These are phyloP conservation scores for Ecliptopera silaceata DNA, from an alignment of 2,888 invertebrate species.

Conservation along the genomic window DNA sequence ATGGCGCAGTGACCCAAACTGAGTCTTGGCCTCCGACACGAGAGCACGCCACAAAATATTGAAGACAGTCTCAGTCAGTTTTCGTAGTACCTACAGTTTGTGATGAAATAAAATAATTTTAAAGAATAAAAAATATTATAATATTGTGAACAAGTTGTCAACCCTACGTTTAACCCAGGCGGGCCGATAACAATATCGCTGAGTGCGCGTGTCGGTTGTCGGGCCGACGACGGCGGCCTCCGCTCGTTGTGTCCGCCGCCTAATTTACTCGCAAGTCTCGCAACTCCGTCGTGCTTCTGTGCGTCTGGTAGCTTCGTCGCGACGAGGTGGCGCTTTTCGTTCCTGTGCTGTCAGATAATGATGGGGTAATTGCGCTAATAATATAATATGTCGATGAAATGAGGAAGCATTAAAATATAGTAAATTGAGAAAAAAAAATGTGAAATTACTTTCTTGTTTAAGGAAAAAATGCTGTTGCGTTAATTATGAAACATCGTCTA, in stretches of 20 bases:
- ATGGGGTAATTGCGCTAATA: constrained; percentile 1
- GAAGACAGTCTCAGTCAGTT: too few relatives aligned
- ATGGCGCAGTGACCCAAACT: too few relatives aligned
- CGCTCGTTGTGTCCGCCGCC: constrained; percentile 53
- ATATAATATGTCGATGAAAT: not conserved
- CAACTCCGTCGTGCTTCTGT: constrained; percentile 40
- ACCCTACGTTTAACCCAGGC: constrained; percentile 62
- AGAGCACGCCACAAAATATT: too few relatives aligned
- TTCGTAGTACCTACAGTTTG: too few relatives aligned
- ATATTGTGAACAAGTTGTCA: constrained; percentile 29
- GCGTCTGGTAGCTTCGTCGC: constrained; percentile 48
- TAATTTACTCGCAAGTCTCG: constrained; percentile 67
- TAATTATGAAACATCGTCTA: too few relatives aligned
- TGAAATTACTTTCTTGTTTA: too few relatives aligned
- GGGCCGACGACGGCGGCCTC: constrained; percentile 17
- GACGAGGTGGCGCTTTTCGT: constrained; percentile 21
- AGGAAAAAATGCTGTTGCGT: too few relatives aligned
- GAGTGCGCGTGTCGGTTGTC: constrained; percentile 66
- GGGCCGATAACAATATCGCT: constrained; percentile 80
- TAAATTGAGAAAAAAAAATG: too few relatives aligned
- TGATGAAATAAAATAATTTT: too few relatives aligned
- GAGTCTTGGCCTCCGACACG: too few relatives aligned
- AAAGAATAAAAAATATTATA: too few relatives aligned
- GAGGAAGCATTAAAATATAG: too few relatives aligned
- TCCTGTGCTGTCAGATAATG: constrained; percentile 20